phyloP scores from a whole-genome alignment of 2,113 vertebrate genomes.

The Maccullochella peelii region DNA sequence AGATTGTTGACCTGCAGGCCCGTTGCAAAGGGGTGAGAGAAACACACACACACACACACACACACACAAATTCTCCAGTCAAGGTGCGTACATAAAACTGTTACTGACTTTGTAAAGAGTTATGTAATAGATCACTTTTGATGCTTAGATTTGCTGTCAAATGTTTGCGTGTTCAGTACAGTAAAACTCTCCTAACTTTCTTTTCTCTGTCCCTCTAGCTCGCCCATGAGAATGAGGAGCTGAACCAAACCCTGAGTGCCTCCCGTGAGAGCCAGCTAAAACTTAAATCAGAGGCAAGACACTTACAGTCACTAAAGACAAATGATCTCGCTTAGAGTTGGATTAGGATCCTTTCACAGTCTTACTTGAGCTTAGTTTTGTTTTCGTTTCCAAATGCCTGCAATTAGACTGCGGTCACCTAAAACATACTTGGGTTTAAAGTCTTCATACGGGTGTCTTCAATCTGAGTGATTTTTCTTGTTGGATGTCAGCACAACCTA shows the following conservation, averaged over 20 bases:
- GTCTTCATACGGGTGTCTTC: no score
- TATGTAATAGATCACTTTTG: background rate
- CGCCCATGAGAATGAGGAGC: slow-evolving; percentile 87
- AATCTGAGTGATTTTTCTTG: accelerated
- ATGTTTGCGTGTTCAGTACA: background rate
- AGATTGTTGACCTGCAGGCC: slow-evolving; percentile 88
- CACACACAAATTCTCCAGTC: background rate
- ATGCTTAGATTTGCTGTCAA: slow-evolving; percentile 5
- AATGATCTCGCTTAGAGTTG: background rate
- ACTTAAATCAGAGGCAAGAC: slow-evolving; percentile 86
- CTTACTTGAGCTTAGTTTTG: background rate
- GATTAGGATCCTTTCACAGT: background rate
- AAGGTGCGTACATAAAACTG: slow-evolving; percentile 3
- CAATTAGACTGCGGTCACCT: background rate
- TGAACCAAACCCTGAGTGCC: slow-evolving; percentile 86
- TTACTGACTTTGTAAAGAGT: background rate
- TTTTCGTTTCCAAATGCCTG: background rate
- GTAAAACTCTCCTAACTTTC: background rate
- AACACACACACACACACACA: background rate
- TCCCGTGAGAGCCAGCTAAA: slow-evolving; percentile 84
- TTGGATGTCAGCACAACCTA: background rate
- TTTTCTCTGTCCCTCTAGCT: slow-evolving; percentile 72
- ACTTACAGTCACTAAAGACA: background rate
- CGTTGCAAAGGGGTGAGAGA: slow-evolving; percentile 86
- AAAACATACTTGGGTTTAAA: background rate